Evolutionary conservation across 2,797 vertebrate species (phyloP), one percentile per base, ranked within the genome.

Genomic region (Clarias fuscus): DNA sequence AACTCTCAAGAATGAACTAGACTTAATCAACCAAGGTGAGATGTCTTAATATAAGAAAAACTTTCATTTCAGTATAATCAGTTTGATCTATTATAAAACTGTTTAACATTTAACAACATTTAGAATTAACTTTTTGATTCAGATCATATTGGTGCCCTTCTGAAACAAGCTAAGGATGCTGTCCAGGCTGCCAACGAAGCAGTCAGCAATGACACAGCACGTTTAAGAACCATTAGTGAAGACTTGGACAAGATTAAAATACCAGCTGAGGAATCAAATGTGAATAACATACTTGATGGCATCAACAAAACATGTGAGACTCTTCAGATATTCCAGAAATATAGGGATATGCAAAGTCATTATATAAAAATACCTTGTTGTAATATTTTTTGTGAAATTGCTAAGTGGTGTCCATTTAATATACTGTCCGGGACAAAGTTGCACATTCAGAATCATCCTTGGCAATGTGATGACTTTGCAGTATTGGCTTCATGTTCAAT

Each of bases 21-120:
- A 75, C 0, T 85, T 92, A 40, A 95, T 97, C 88, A 93, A 91
- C 84, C 93, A 93, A 96, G 97, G 97, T 97, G 8, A 87, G 73
- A 80, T 64, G 20, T 40, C 77, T 80, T 59, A 22, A 59, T 0
- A 30, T 33, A 22, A 13, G 18, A 30, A n/a, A 7, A 53, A 15
- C 14, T 53, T 33, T 30, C 0, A 76, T 30, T 76, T 76, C 48
- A 76, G 0, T 11, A 58, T 10, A 58, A 58, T 24, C 3, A 22
- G 48, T 53, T 61, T 61, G 24, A 14, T 5, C 22, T 80, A 64
- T 1, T 22, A 33, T 11, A 40, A 24, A 64, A 80, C 15, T 27
- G 14, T 13, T 62, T 33, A 33, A 33, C 17, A 1, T 24, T 86
- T 76, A 27, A 82, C 59, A 64, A 27, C 18, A 13, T 18, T 85